Percentiles rank a stretch among this genome's conserved stretches.
Conservation (phyloP, 2,113 vertebrate genomes). For the Galbula dea region DNA sequence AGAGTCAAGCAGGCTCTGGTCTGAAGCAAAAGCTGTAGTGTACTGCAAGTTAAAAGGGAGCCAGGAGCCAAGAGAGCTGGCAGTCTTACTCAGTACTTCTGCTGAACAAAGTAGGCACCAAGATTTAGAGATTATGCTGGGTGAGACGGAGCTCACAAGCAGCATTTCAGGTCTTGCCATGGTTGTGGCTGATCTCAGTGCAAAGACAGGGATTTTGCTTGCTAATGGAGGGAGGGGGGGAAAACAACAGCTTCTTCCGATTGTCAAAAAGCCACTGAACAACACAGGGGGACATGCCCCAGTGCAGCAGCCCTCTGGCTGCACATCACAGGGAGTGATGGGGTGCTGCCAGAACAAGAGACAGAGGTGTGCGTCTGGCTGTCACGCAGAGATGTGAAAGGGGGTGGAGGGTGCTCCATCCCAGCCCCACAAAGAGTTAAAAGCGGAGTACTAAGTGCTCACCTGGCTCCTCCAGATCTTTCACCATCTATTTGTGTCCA, state of each 20-base stretch:
- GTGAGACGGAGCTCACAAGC: conserved; percentile 28
- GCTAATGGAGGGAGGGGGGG: neutral
- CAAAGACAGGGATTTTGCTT: conserved; percentile 39
- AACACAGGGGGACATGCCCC: neutral
- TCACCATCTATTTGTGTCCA: conserved; percentile 42
- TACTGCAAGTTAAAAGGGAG: conserved; percentile 31
- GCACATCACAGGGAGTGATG: neutral
- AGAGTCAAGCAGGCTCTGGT: neutral
- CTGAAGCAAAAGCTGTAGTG: neutral
- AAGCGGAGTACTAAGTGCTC: conserved; percentile 34
- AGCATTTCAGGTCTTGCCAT: conserved; percentile 61
- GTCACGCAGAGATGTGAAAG: neutral
- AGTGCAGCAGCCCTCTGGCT: neutral
- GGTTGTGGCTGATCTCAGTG: conserved; percentile 26
- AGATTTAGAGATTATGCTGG: conserved; percentile 29
- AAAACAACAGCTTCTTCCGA: neutral
- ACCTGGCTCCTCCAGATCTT: conserved; percentile 23
- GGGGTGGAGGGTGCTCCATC: neutral
- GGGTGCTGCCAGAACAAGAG: conserved; percentile 17
- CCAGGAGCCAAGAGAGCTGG: conserved; percentile 21
- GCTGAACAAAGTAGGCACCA: conserved; percentile 8
- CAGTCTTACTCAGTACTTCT: neutral
- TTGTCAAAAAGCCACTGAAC: neutral
- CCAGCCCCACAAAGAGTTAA: conserved; percentile 51
- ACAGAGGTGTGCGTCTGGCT: neutral